A percentile compares a stretch with the other conserved stretches of the same genome.
These are phyloP conservation scores for Dasysyrphus tricinctus DNA, from an alignment of 2,888 invertebrate genomes.

Conservation along the genomic window DNA sequence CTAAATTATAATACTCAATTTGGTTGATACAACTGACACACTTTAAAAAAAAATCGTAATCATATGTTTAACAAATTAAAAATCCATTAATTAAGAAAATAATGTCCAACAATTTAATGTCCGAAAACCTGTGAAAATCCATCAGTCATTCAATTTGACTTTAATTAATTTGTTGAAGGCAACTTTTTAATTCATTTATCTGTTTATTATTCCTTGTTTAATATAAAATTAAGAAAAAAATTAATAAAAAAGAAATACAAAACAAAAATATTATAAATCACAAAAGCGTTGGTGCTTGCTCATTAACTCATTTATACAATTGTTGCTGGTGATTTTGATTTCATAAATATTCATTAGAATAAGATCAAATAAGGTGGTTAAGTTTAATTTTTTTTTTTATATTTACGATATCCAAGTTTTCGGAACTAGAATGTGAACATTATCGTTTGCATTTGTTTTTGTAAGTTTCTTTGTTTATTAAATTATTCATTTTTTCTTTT, in stretches of 20 bases:
- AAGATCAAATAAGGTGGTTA: constrained; percentile 15
- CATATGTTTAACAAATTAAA: constrained; percentile 60
- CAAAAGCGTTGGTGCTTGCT: constrained; percentile 36
- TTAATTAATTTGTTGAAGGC: constrained; percentile 58
- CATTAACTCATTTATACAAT: constrained; percentile 29
- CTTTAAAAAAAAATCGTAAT: constrained; percentile 12
- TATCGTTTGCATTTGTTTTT: neutral
- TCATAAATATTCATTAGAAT: constrained; percentile 58
- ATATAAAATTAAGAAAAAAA: constrained; percentile 6
- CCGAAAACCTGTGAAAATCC: constrained; percentile 52
- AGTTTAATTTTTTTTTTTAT: neutral
- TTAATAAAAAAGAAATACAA: neutral
- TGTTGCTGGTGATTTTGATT: neutral
- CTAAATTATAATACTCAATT: constrained; percentile 3
- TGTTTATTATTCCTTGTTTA: constrained; percentile 21
- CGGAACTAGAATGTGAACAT: neutral
- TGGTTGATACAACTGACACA: neutral
- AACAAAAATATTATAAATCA: constrained; percentile 36
- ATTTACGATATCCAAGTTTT: neutral
- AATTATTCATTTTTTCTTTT: constrained; percentile 19
- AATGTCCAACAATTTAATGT: constrained; percentile 55
- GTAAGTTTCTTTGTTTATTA: neutral
- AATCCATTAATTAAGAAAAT: constrained; percentile 48
- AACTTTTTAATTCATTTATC: constrained; percentile 28
- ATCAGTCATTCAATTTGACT: constrained; percentile 45